Percentiles rank a stretch among this genome's conserved stretches.
Conservation (phyloP, 2,113 vertebrate genomes). For the Chaetodon trifascialis region DNA sequence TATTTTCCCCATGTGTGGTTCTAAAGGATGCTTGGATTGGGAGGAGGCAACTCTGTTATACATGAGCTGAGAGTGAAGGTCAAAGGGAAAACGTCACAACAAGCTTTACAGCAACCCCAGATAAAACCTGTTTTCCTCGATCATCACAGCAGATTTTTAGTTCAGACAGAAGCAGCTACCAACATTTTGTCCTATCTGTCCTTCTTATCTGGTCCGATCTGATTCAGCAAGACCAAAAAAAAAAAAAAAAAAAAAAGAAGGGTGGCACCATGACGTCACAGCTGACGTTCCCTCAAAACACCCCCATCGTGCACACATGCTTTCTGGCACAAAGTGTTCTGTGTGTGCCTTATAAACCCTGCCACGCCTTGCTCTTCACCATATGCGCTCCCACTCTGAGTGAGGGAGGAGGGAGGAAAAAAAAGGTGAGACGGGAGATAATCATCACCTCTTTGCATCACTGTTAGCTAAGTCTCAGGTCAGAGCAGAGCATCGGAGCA, state of each 20-base stretch:
- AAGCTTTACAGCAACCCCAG: slow-evolving; percentile 43
- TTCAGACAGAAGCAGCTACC: slow-evolving; percentile 53
- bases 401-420: slow-evolving; percentile 33
- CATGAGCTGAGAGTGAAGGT: slow-evolving; percentile 46
- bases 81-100: slow-evolving; percentile 27
- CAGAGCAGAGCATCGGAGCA: slow-evolving; percentile 63
- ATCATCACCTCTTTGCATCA: slow-evolving; percentile 77
- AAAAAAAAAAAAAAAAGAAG: slow-evolving; percentile 18
- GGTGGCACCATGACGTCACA: slow-evolving; percentile 47
- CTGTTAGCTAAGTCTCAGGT: slow-evolving; percentile 75
- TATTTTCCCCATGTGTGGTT: slow-evolving; percentile 57
- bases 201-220: slow-evolving; percentile 40
- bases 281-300: slow-evolving; percentile 48
- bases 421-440: slow-evolving; percentile 70
- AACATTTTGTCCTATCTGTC: slow-evolving; percentile 44
- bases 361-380: slow-evolving; percentile 69
- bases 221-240: slow-evolving; percentile 47
- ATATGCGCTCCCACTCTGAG: slow-evolving; percentile 70
- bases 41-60: slow-evolving; percentile 19
- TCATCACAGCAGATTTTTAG: slow-evolving; percentile 21
- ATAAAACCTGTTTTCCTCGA: slow-evolving; percentile 31
- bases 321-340: slow-evolving; percentile 79
- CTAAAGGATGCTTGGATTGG: slow-evolving; percentile 9
- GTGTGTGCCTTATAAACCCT: slow-evolving; percentile 74
- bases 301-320: slow-evolving; percentile 77